A percentile compares a stretch with the other conserved stretches of the same genome.
phyloP scores from a whole-genome alignment of 2,888 invertebrate species.

The Pristionchus exspectatus region DNA sequence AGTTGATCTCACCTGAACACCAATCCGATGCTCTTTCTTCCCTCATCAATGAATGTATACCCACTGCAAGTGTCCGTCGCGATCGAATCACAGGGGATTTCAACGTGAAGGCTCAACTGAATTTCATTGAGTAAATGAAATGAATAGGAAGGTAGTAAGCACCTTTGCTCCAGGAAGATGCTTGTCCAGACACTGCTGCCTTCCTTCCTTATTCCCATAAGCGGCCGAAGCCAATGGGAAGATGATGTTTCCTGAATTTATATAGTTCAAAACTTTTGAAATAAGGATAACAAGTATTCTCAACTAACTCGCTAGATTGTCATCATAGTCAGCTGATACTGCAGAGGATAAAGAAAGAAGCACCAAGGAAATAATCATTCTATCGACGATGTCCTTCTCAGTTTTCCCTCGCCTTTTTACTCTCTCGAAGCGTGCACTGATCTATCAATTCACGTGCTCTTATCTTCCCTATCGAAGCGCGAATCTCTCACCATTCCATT shows the following conservation, averaged over 20 bases:
- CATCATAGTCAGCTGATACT: not conserved
- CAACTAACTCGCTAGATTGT: not conserved
- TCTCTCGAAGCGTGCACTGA: not conserved
- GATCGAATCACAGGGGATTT: not conserved
- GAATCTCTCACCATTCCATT: not conserved
- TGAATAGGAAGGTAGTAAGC: not conserved
- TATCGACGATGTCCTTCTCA: not conserved
- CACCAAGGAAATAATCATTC: not conserved
- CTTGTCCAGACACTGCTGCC: conserved; percentile 15
- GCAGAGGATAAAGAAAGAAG: not conserved
- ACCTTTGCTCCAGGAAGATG: conserved; percentile 1
- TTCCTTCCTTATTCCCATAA: not conserved
- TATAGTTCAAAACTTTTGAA: too few species aligned
- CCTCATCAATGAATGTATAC: not conserved
- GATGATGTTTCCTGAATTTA: not conserved
- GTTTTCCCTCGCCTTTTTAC: not conserved
- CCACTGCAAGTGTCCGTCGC: conserved; percentile 17
- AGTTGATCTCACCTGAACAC: not conserved
- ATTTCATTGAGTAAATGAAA: too few species aligned
- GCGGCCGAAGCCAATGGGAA: conserved; percentile 1
- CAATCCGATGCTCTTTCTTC: not conserved
- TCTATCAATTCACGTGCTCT: not conserved
- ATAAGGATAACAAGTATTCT: not conserved
- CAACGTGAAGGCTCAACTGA: conserved; percentile 7
- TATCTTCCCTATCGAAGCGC: not conserved